Conservation (phyloP, 2,797 vertebrate species). For the Podargus strigoides region DNA sequence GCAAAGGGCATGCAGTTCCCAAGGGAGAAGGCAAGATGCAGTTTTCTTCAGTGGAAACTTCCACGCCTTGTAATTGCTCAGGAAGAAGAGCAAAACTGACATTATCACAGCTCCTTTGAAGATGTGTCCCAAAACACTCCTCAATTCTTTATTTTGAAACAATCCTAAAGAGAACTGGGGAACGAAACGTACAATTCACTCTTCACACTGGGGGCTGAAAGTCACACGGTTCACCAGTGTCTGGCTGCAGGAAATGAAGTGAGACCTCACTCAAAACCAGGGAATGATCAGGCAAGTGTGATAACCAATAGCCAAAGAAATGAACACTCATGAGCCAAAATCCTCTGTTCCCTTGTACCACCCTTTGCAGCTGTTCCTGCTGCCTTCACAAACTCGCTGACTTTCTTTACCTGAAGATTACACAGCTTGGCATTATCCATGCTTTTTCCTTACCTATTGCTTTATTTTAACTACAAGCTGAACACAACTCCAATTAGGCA, state of each 20-base stretch:
- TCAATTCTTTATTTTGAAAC: background rate
- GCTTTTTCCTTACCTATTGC: background rate
- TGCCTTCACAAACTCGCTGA: background rate
- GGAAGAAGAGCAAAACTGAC: background rate
- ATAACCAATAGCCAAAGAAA: background rate
- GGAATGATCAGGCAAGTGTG: background rate
- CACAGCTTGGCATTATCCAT: background rate
- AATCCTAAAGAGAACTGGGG: background rate
- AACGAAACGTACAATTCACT: background rate
- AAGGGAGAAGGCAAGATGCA: background rate
- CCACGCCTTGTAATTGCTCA: background rate
- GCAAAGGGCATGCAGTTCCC: background rate
- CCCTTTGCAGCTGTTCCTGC: background rate
- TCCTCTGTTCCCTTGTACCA: background rate
- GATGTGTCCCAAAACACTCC: background rate
- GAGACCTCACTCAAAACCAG: background rate
- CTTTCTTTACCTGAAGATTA: background rate
- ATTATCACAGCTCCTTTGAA: background rate
- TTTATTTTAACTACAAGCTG: background rate
- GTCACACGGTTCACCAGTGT: background rate
- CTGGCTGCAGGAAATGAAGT: background rate
- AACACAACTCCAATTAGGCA: background rate
- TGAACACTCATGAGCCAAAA: background rate
- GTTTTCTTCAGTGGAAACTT: constrained; percentile 8
- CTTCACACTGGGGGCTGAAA: background rate